Conservation (phyloP, 2,797 vertebrate genomes). For the Amniataba percoides region DNA sequence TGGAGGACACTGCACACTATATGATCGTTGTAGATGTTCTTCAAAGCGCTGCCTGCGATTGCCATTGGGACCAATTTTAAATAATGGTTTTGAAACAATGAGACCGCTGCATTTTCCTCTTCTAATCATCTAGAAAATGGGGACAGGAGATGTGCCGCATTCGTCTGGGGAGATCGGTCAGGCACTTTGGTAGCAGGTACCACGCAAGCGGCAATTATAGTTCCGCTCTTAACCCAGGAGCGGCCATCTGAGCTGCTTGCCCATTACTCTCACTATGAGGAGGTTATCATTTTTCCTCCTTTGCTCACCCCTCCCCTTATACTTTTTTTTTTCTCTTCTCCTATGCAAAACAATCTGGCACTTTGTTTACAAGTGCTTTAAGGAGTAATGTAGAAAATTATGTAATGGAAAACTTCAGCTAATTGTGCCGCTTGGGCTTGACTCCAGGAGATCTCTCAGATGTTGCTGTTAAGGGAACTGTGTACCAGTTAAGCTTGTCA, state of each 20-base stretch:
- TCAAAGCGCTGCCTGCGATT: conserved; percentile 61
- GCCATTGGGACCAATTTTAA: conserved; percentile 65
- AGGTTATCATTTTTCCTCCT: conserved; percentile 23
- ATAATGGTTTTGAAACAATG: conserved; percentile 62
- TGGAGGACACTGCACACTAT: conserved; percentile 15
- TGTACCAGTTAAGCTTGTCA: conserved; percentile 72
- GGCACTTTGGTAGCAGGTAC: conserved; percentile 46
- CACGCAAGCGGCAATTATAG: conserved; percentile 67
- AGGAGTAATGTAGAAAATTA: conserved; percentile 77
- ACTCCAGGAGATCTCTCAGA: conserved; percentile 81
- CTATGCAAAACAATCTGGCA: conserved; percentile 46
- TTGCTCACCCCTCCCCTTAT: conserved; percentile 26
- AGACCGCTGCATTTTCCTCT: conserved; percentile 54
- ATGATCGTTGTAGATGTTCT: conserved; percentile 31
- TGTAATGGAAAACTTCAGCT: conserved; percentile 82
- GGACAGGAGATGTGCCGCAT: conserved; percentile 51
- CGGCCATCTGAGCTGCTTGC: conserved; percentile 47
- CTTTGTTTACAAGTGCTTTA: conserved; percentile 78
- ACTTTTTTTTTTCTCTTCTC: conserved; percentile 46
- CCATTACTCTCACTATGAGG: conserved; percentile 37
- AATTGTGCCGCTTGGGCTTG: conserved; percentile 84
- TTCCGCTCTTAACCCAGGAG: conserved; percentile 57
- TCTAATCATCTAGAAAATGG: conserved; percentile 66
- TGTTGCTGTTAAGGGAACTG: conserved; percentile 83
- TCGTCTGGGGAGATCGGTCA: conserved; percentile 54